These are phyloP conservation scores for Remorina albescens DNA, from an alignment of 2,797 vertebrate genomes.

Conservation along the genomic window DNA sequence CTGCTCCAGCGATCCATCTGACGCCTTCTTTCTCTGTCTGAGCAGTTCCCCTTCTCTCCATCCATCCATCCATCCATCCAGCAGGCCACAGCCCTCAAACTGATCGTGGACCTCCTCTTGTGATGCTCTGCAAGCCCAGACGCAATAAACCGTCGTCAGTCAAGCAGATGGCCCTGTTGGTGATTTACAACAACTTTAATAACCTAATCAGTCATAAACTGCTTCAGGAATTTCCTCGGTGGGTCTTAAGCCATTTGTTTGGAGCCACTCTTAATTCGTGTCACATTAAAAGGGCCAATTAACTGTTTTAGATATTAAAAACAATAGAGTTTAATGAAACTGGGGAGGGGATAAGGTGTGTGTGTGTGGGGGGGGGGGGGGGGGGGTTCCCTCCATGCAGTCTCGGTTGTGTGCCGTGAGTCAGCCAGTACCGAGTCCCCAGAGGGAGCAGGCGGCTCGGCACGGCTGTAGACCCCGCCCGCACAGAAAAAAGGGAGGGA, in stretches of 20 bases:
- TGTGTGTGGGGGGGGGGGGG: too few species aligned
- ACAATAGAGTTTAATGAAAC: constrained; percentile 23
- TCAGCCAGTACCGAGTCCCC: constrained; percentile 59
- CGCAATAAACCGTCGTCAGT: constrained; percentile 35
- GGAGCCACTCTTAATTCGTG: neutral
- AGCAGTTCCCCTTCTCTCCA: neutral
- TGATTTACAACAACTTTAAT: constrained; percentile 20
- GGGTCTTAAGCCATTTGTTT: neutral
- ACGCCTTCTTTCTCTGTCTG: constrained; percentile 14
- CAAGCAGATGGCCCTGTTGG: constrained; percentile 26
- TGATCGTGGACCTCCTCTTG: constrained; percentile 47
- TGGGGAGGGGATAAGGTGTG: too few species aligned
- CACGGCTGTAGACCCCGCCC: constrained; percentile 65
- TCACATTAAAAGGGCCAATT: neutral
- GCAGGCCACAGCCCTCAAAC: constrained; percentile 62
- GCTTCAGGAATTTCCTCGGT: neutral
- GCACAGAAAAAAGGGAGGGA: constrained; percentile 31
- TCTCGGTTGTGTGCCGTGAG: constrained; percentile 47
- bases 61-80: constrained; percentile 51
- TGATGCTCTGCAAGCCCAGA: constrained; percentile 28
- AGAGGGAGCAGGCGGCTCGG: constrained; percentile 47
- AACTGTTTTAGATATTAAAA: neutral
- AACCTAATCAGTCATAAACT: neutral
- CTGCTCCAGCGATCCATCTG: constrained; percentile 70
- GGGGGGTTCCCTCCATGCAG: constrained; percentile 16